Evolutionary conservation across 2,888 invertebrate genomes (phyloP).

Genomic region (Leucophora obtusa): DNA sequence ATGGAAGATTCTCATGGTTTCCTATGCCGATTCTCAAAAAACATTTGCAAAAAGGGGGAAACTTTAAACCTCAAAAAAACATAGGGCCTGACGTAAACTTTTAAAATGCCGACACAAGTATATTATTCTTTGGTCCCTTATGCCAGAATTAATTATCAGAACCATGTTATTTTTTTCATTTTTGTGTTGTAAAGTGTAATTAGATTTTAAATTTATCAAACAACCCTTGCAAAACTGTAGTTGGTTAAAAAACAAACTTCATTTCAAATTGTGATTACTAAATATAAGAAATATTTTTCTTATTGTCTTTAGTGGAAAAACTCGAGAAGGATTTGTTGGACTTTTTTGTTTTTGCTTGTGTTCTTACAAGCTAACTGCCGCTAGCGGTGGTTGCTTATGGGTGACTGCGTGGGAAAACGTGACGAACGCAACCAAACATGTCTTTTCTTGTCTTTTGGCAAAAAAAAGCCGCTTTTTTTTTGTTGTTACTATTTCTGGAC

Average conservation of each 20-base stretch:
- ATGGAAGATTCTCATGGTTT: too few relatives aligned
- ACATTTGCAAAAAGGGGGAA: too few relatives aligned
- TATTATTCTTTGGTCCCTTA: too few relatives aligned
- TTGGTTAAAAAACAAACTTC: not conserved
- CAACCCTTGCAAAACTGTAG: not conserved
- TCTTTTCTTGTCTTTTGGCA: conserved; percentile 42
- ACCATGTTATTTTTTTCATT: too few relatives aligned
- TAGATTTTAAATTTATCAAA: not conserved
- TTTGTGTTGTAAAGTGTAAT: too few relatives aligned
- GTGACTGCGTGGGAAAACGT: conserved; percentile 68
- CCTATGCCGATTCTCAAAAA: too few relatives aligned
- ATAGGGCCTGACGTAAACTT: too few relatives aligned
- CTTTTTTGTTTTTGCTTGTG: not conserved
- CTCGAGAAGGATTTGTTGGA: not conserved
- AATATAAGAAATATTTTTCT: conserved; percentile 22
- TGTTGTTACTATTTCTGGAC: conserved; percentile 24
- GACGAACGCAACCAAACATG: conserved; percentile 64
- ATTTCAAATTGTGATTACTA: conserved; percentile 22
- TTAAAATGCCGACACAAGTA: too few relatives aligned
- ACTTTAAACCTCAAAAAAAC: too few relatives aligned
- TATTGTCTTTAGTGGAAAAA: not conserved
- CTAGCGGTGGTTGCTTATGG: conserved; percentile 41
- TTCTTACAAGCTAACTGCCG: conserved; percentile 3
- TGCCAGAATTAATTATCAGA: too few relatives aligned
- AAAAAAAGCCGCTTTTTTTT: conserved; percentile 45